These are phyloP conservation scores for Oryctes rhinoceros DNA, from an alignment of 1,140 invertebrate species.

Conservation along the genomic window DNA sequence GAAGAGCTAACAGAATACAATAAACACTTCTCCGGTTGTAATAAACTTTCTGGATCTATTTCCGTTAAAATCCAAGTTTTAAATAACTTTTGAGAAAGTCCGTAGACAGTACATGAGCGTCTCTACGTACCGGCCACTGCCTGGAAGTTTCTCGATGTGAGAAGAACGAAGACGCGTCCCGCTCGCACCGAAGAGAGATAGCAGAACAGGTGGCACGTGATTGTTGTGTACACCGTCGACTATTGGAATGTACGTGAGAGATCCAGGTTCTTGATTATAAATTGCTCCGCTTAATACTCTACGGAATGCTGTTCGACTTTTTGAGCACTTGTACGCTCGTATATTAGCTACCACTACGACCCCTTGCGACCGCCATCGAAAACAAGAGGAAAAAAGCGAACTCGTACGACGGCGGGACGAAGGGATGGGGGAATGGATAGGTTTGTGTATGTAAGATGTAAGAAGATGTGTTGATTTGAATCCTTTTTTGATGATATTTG, in stretches of 20 bases:
- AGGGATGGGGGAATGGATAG: too few species aligned
- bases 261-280: slow-evolving; percentile 36
- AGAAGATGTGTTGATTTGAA: too few species aligned
- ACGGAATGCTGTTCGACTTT: slow-evolving; percentile 40
- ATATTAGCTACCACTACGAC: slow-evolving; percentile 25
- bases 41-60: too few species aligned
- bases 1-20: too few species aligned
- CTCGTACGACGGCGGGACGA: too few species aligned
- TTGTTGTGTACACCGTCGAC: slow-evolving; percentile 27
- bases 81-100: too few species aligned
- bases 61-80: too few species aligned
- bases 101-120: too few species aligned
- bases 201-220: slow-evolving; percentile 31
- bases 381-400: neutral
- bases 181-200: neutral
- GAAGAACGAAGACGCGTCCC: neutral
- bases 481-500: too few species aligned
- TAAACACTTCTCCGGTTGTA: too few species aligned
- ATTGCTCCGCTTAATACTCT: slow-evolving; percentile 41
- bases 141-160: slow-evolving; percentile 23
- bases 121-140: neutral
- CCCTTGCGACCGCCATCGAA: slow-evolving; percentile 5
- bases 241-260: slow-evolving; percentile 36
- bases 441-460: too few species aligned
- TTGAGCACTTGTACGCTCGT: slow-evolving; percentile 28